Conservation (phyloP, 2,888 invertebrate species). For the Scrobipalpa atriplicella region DNA sequence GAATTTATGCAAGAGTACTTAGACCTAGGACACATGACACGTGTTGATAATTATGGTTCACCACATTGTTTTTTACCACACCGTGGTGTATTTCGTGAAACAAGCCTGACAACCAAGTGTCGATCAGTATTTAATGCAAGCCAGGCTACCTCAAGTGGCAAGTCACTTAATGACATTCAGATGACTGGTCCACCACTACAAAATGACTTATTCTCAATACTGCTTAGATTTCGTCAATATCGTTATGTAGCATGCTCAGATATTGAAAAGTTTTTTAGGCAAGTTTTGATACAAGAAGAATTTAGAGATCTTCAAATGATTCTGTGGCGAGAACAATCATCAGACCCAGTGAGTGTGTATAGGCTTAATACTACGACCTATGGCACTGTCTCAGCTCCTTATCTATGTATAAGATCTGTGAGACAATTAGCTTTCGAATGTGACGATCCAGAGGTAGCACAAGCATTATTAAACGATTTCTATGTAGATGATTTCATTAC, state of each 20-base stretch:
- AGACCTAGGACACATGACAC: slow-evolving; percentile 33
- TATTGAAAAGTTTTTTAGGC: slow-evolving; percentile 47
- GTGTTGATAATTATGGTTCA: slow-evolving; percentile 25
- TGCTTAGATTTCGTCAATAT: slow-evolving; percentile 39
- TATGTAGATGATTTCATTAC: slow-evolving; percentile 9
- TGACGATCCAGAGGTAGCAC: neutral
- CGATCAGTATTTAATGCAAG: slow-evolving; percentile 37
- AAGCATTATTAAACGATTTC: slow-evolving; percentile 1
- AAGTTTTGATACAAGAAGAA: slow-evolving; percentile 39
- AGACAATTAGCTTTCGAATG: neutral
- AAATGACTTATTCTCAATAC: slow-evolving; percentile 42
- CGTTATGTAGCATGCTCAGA: slow-evolving; percentile 43
- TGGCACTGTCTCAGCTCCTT: slow-evolving; percentile 13
- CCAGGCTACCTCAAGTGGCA: slow-evolving; percentile 28
- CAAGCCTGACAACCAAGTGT: slow-evolving; percentile 32
- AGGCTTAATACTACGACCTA: too few relatives aligned
- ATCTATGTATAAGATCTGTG: slow-evolving; percentile 4
- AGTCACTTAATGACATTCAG: slow-evolving; percentile 40
- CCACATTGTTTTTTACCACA: slow-evolving; percentile 37
- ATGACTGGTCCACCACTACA: slow-evolving; percentile 40
- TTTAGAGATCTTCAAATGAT: slow-evolving; percentile 47
- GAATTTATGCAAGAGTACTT: slow-evolving; percentile 31
- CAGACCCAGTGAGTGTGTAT: slow-evolving; percentile 38
- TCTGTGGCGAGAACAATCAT: slow-evolving; percentile 44
- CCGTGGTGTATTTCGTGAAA: slow-evolving; percentile 31